Evolutionary conservation across 1,140 invertebrate species (phyloP), one percentile per base, ranked within the genome.

Genomic region (Dinoponera quadriceps): DNA sequence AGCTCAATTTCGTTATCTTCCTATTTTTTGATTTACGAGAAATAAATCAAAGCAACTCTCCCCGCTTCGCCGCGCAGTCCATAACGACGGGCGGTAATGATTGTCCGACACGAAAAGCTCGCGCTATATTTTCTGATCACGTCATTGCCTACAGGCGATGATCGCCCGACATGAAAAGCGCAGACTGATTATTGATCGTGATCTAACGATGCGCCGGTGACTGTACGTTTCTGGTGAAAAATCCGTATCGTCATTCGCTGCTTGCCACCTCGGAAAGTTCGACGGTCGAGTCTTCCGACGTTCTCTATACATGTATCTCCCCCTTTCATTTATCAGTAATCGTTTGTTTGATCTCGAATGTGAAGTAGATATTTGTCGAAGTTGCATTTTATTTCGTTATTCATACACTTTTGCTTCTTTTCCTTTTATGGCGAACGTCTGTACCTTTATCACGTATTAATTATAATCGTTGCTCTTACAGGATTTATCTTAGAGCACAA

Each of bases 81-180:
- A 11, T 20, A 29, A 33, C 9, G 18, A 16, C 18, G n/a, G 16
- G 20, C 13, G 63, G 33, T 78, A 69, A 78, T 44, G 75, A 78
- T 68, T 27, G 49, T 18, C 38, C 44, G 48, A 55, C 63, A 78
- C 63, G 75, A 44, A 78, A 69, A 69, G 51, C 33, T 7, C 33
- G 75, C 75, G 55, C 29, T 29, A 49, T 16, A 49, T 16, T 69
- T 78, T 78, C 51, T 69, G 63, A 78, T 78, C 75, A 69, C 49
- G 60, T 77, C 48, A 69, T 78, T 69, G 54, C 27, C 49, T 16
- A 11, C 4, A 3, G 11, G 62, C 62, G 55, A 69, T 78, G 63
- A 78, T 78, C 55, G 63, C 18, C 7, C 20, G 51, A 78, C 75
- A 78, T 51, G 75, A 69, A 69, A 78, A 68, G 49, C n/a, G 9